Evolutionary conservation across 1,140 invertebrate species (phyloP).

Genomic region (Antheraea mylitta): DNA sequence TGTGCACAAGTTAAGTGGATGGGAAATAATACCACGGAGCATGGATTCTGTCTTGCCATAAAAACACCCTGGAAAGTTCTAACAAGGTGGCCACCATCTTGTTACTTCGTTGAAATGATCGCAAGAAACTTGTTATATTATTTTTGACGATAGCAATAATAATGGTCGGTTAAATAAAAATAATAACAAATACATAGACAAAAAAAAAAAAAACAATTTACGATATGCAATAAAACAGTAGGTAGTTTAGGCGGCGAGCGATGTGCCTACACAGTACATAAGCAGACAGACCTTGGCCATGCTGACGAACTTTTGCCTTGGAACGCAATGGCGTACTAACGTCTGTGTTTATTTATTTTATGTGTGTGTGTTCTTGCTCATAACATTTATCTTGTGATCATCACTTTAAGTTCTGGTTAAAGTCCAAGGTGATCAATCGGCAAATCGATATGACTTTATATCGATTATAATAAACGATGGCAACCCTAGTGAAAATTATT

Average conservation of each 20-base stretch:
- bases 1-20: too few species aligned
- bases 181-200: not conserved
- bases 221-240: conserved; percentile 17
- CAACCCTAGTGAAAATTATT: not conserved
- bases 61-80: too few species aligned
- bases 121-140: too few species aligned
- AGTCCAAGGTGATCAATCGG: not conserved
- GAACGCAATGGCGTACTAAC: not conserved
- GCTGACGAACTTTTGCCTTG: conserved; percentile 24
- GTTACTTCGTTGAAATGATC: too few species aligned
- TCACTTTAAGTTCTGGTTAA: not conserved
- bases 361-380: not conserved
- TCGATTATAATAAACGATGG: not conserved
- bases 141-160: too few species aligned
- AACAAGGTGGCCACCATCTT: too few species aligned
- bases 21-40: too few species aligned
- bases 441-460: too few species aligned
- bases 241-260: conserved; percentile 9
- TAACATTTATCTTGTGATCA: not conserved
- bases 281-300: conserved; percentile 15
- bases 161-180: too few species aligned
- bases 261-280: not conserved
- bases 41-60: too few species aligned
- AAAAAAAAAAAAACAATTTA: conserved; percentile 8
- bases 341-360: not conserved